phyloP scores from a whole-genome alignment of 2,113 vertebrate genomes.

The Glaucidium brasilianum region DNA sequence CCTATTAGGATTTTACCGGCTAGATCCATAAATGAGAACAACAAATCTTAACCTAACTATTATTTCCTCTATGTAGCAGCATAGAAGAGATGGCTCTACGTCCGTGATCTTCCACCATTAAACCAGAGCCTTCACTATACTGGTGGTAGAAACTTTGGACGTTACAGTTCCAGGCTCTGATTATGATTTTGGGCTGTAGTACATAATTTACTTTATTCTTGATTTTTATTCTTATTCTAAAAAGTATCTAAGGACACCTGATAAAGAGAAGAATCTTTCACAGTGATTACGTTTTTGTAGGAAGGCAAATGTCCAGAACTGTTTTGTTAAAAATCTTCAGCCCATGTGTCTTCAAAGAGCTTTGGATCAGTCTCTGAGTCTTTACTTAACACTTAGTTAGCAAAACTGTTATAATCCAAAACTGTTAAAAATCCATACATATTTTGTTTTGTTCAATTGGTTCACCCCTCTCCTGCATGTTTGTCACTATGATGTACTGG shows the following conservation, averaged over 20 bases:
- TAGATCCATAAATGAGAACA: neutral
- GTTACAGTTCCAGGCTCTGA: neutral
- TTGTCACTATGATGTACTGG: neutral
- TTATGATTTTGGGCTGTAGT: neutral
- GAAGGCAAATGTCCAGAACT: neutral
- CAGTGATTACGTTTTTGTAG: neutral
- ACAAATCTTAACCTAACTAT: neutral
- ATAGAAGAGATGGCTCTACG: neutral
- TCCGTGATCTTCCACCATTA: neutral
- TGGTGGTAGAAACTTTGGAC: neutral
- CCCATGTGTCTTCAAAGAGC: neutral
- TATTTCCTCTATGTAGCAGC: neutral
- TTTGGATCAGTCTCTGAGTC: neutral
- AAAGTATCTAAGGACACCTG: neutral
- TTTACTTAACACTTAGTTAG: neutral
- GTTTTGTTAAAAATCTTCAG: neutral
- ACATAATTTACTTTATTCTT: neutral
- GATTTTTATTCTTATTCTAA: neutral
- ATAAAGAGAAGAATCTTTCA: neutral
- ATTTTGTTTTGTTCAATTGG: neutral
- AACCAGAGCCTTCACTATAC: neutral
- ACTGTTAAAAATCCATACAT: neutral
- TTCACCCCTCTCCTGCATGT: neutral
- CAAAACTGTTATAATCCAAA: neutral
- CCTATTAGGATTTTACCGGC: neutral